Percentiles rank a stretch among this genome's conserved stretches.
These are phyloP conservation scores for Oryzias sinensis DNA, from an alignment of 2,797 vertebrate genomes.

Conservation along the genomic window DNA sequence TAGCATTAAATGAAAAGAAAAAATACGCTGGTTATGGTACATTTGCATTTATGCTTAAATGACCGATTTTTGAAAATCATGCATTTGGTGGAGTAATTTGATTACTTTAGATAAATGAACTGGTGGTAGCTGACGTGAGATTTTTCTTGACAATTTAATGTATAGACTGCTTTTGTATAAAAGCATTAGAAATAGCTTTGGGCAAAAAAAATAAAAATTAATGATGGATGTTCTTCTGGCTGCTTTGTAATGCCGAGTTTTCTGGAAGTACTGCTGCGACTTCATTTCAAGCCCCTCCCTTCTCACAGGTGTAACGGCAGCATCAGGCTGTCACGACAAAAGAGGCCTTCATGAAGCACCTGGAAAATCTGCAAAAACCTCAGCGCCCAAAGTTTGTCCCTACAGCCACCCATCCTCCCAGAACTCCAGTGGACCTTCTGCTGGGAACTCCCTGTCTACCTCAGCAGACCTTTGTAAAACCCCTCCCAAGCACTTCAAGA, in stretches of 20 bases:
- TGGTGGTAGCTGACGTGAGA: no score
- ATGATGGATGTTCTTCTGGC: not conserved
- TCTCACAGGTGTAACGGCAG: slow-evolving; percentile 64
- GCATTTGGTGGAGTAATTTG: no score
- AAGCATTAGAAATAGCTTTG: no score
- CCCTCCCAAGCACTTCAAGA: slow-evolving; percentile 93
- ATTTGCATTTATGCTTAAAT: no score
- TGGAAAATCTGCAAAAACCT: slow-evolving; percentile 79
- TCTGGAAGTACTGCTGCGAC: not conserved
- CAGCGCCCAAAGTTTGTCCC: slow-evolving; percentile 86
- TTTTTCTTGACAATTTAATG: no score
- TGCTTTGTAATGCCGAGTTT: not conserved
- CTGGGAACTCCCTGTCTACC: slow-evolving; percentile 85
- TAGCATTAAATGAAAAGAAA: no score
- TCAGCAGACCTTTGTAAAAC: slow-evolving; percentile 92
- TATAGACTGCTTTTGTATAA: no score
- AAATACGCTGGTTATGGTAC: no score
- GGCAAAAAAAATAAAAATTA: not conserved
- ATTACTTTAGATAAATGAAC: no score
- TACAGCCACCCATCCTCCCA: slow-evolving; percentile 85
- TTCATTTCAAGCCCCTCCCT: not conserved
- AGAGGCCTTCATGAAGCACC: slow-evolving; percentile 79
- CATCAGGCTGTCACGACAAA: slow-evolving; percentile 78
- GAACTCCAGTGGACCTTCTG: slow-evolving; percentile 74
- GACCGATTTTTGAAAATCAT: no score